phyloP scores from a whole-genome alignment of 2,797 vertebrate genomes.

The Notamacropus eugenii region DNA sequence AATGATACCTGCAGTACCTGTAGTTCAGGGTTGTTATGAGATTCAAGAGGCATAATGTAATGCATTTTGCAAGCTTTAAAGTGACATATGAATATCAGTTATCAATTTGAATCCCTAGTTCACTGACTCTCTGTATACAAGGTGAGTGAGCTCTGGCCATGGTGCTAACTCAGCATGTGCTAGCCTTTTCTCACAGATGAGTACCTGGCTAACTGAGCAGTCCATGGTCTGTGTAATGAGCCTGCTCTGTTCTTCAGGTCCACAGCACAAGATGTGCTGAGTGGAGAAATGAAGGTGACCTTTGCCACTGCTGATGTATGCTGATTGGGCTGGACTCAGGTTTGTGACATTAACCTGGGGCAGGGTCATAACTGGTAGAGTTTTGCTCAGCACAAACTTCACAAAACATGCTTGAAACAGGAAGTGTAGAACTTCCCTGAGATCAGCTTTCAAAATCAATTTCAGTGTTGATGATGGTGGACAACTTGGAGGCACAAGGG shows the following conservation, averaged over 20 bases:
- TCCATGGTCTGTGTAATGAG: not conserved
- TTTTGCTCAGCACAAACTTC: not conserved
- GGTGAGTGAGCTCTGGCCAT: not conserved
- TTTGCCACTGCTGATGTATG: not conserved
- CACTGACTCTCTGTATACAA: not conserved
- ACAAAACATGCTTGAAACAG: not conserved
- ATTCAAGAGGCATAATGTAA: not conserved
- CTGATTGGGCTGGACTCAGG: not conserved
- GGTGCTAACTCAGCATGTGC: not conserved
- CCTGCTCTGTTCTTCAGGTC: not conserved
- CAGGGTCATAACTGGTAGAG: not conserved
- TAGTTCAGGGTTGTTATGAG: not conserved
- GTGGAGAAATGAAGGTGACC: not conserved
- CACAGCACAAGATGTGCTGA: not conserved
- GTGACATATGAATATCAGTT: not conserved
- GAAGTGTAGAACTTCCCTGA: not conserved
- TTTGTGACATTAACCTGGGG: not conserved
- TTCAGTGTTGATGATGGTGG: not conserved
- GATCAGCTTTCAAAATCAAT: not conserved
- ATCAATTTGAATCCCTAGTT: not conserved
- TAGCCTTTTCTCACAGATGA: not conserved
- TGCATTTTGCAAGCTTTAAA: not conserved
- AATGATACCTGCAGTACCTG: not conserved
- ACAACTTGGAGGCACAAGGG: not conserved
- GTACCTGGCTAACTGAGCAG: not conserved